Percentiles rank a stretch among this genome's conserved stretches.
Evolutionary conservation across 1,140 invertebrate species (phyloP).

Genomic region (Bombus confusus): DNA sequence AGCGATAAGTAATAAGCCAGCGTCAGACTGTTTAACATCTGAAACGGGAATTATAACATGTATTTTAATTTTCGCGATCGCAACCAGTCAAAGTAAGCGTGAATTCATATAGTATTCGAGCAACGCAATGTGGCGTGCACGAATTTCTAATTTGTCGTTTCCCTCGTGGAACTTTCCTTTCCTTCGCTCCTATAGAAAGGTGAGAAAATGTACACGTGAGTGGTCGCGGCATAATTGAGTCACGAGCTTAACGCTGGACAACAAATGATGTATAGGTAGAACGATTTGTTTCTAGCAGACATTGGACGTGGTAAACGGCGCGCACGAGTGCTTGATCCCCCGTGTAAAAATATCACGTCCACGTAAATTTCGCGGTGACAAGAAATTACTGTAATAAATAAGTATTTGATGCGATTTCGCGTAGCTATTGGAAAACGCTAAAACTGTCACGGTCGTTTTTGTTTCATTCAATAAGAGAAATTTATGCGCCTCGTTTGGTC

Average conservation of each 20-base stretch:
- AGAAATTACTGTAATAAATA: slow-evolving; percentile 42
- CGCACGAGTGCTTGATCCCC: slow-evolving; percentile 12
- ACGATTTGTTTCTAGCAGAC: slow-evolving; percentile 3
- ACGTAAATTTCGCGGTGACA: slow-evolving; percentile 31
- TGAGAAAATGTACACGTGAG: neutral
- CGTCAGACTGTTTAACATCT: neutral
- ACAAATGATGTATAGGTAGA: slow-evolving; percentile 15
- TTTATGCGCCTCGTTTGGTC: slow-evolving; percentile 3
- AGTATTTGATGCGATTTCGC: slow-evolving; percentile 13
- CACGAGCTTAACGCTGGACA: slow-evolving; percentile 8
- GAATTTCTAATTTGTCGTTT: neutral
- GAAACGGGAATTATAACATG: neutral
- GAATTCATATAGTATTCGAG: neutral
- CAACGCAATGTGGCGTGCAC: neutral
- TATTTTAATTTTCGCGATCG: neutral
- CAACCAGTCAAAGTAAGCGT: neutral
- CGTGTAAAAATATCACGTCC: neutral
- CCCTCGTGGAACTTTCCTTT: neutral
- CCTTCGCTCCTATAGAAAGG: neutral
- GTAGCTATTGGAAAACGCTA: slow-evolving; percentile 12
- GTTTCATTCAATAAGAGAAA: neutral
- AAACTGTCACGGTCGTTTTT: slow-evolving; percentile 24
- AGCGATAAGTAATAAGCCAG: neutral
- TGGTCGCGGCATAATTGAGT: slow-evolving; percentile 19
- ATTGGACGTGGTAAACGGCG: slow-evolving; percentile 19